Evolutionary conservation across 2,113 vertebrate species (phyloP), one percentile per base, ranked within the genome.

Genomic region (Chaetorhynchus papuensis): DNA sequence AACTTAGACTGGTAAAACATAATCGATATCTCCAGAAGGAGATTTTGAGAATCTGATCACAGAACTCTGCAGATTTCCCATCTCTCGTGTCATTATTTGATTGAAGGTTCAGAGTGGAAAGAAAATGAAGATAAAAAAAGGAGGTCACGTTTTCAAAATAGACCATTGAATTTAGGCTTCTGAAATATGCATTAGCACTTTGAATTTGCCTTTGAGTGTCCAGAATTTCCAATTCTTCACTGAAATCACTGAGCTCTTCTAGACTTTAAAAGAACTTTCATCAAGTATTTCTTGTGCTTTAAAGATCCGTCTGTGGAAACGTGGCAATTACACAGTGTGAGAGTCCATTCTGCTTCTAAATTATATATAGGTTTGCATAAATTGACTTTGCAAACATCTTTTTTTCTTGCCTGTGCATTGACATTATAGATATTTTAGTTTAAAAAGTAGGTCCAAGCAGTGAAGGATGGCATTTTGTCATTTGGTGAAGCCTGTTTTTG

Each of bases 41-140:
- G 49, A 64, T 54, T 76, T 90, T 85, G 82, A 79, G 61, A 88
- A 70, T 83, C 66, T 77, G 66, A 83, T 77, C 59, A 45, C 31
- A 86, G 71, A 85, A 68, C n/a, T 60, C 65, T 50, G 33, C 35
- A 80, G 39, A 57, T 76, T 84, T 78, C 39, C 66, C 15, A 13
- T 53, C 24, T 71, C 71, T 52, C 3, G 0, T 89, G 69, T 60
- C 14, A 50, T 44, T 64, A 83, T 81, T 91, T 57, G 30, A 53
- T 28, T 85, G 70, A 87, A 89, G 19, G 41, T 33, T 84, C 52
- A 64, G 56, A 91, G 83, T 31, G 16, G 49, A 76, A 93, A 85
- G 57, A 95, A 93, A 87, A 69, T n/a, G 42, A 53, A 33, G 77
- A 85, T 80, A 72, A 94, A 89, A 72, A 94, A 87, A 83, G 30